Percentiles rank a stretch among this genome's conserved stretches.
Evolutionary conservation across 2,113 vertebrate genomes (phyloP).

Genomic region (Chlamydotis undulata): DNA sequence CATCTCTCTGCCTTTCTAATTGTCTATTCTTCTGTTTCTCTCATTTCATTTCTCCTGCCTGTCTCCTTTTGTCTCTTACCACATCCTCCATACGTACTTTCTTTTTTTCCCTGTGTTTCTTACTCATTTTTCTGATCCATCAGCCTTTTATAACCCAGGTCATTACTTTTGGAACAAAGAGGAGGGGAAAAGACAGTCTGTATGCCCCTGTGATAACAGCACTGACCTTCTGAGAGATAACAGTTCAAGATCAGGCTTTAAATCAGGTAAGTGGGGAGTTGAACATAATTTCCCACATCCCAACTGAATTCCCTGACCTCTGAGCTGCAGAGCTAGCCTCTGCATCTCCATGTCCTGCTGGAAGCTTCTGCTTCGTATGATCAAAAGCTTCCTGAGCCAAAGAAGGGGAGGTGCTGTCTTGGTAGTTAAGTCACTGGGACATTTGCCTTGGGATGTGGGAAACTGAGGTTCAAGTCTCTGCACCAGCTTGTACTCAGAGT

Average conservation of each 20-base stretch:
- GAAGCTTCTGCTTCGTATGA: not conserved
- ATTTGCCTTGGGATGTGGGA: conserved; percentile 58
- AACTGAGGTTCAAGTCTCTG: conserved; percentile 58
- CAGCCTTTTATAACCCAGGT: conserved; percentile 57
- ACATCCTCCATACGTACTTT: not conserved
- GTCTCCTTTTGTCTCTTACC: not conserved
- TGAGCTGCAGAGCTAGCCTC: not conserved
- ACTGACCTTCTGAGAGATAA: conserved; percentile 49
- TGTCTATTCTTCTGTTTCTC: conserved; percentile 50
- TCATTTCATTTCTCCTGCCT: conserved; percentile 10
- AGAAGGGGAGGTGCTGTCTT: not conserved
- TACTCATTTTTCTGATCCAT: conserved; percentile 38
- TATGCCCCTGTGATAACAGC: conserved; percentile 58
- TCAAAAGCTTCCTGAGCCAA: not conserved
- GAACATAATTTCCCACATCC: conserved; percentile 59
- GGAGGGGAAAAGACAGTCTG: conserved; percentile 59
- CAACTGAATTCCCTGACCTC: conserved; percentile 7
- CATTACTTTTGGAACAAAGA: conserved; percentile 63
- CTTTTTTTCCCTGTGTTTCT: conserved; percentile 20
- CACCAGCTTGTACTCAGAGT: not conserved
- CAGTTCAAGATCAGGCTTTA: conserved; percentile 67
- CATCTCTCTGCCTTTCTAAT: conserved; percentile 60
- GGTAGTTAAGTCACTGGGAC: not conserved
- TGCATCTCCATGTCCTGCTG: not conserved
- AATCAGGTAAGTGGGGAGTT: conserved; percentile 65